Evolutionary conservation across 2,113 vertebrate species (phyloP).

Genomic region (Cebus imitator): DNA sequence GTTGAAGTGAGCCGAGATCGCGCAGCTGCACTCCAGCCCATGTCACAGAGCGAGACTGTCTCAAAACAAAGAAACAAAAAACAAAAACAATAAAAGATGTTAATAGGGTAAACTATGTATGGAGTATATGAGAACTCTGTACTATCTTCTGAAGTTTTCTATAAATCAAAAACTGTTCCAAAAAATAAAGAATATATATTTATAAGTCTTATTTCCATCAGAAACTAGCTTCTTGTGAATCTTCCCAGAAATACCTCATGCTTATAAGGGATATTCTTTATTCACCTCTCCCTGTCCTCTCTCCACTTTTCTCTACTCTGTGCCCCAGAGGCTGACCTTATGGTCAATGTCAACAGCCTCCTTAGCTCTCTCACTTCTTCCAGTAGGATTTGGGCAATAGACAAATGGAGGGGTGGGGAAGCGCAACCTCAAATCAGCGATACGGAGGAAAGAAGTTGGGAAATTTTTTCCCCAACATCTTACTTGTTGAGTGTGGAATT

Average conservation of each 20-base stretch:
- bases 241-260: not conserved
- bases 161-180: not conserved
- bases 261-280: not conserved
- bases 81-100: too few species aligned
- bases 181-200: not conserved
- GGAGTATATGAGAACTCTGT: not conserved
- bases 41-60: too few species aligned
- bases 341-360: not conserved
- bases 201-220: not conserved
- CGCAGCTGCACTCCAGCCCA: too few species aligned
- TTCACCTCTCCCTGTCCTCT: not conserved
- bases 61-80: too few species aligned
- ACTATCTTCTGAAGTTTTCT: not conserved
- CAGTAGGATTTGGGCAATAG: not conserved
- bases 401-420: not conserved
- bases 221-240: not conserved
- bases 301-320: not conserved
- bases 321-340: not conserved
- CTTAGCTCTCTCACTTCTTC: not conserved
- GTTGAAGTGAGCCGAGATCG: too few species aligned
- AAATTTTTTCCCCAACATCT: not conserved
- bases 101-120: not conserved
- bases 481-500: not conserved
- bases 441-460: not conserved
- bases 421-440: not conserved